Conservation (phyloP, 1,140 invertebrate genomes). For the Zaprionus inermis region DNA sequence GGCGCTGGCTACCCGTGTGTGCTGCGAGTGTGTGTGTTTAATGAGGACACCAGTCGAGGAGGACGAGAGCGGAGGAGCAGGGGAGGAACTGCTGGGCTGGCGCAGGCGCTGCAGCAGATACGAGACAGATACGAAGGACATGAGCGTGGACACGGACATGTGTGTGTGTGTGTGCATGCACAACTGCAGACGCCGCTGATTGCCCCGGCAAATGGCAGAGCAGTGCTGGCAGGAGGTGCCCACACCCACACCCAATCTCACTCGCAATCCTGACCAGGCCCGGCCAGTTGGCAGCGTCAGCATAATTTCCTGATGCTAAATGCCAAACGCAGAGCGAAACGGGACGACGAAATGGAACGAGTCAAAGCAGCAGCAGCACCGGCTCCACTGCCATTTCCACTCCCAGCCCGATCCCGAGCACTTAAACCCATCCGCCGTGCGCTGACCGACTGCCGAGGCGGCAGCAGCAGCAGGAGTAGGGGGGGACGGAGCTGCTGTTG, state of each 20-base stretch:
- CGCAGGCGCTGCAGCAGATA: slow-evolving; percentile 63
- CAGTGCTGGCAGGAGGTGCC: not conserved
- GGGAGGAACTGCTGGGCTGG: slow-evolving; percentile 23
- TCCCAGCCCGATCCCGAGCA: slow-evolving; percentile 22
- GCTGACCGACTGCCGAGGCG: slow-evolving; percentile 67
- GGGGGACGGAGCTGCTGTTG: slow-evolving; percentile 34
- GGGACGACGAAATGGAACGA: slow-evolving; percentile 36
- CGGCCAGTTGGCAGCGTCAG: slow-evolving; percentile 80
- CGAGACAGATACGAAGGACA: slow-evolving; percentile 57
- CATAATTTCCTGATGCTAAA: slow-evolving; percentile 84
- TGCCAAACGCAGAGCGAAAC: slow-evolving; percentile 71
- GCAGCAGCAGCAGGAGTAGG: not conserved
- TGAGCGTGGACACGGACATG: slow-evolving; percentile 47
- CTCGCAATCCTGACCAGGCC: slow-evolving; percentile 28
- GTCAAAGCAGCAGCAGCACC: not conserved
- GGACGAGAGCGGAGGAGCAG: slow-evolving; percentile 8
- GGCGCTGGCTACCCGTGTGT: slow-evolving; percentile 17
- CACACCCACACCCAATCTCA: slow-evolving; percentile 11
- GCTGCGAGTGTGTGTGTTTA: slow-evolving; percentile 42
- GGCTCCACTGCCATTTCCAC: not conserved
- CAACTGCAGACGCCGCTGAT: slow-evolving; percentile 78
- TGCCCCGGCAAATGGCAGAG: slow-evolving; percentile 50
- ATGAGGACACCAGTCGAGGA: slow-evolving; percentile 58
- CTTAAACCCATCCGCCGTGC: slow-evolving; percentile 76
- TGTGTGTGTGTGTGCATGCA: slow-evolving; percentile 50